Evolutionary conservation across 2,113 vertebrate species (phyloP), one percentile per base, ranked within the genome.

Genomic region (Cromileptes altivelis): DNA sequence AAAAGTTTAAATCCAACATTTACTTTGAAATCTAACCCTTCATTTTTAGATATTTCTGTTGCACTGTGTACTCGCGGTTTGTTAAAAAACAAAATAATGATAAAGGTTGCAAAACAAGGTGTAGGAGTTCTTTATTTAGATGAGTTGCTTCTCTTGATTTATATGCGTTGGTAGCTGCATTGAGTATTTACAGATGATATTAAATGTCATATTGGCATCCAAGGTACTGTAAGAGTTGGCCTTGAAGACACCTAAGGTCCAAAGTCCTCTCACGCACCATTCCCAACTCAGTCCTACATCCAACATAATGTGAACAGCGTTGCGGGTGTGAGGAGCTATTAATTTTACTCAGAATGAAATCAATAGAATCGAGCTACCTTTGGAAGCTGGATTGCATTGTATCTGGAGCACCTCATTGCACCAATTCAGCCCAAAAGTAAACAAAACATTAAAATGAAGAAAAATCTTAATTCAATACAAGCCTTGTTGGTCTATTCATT

Each of bases 371-470:
- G 67, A 93, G 78, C 82, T 85, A 65, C 62, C 47, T 70, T 73
- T 78, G 62, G 76, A 83, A 88, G 61, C 52, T 45, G 71, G 57
- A 77, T 80, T 75, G 70, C 61, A 49, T 70, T 88, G 82, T 79
- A 68, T 61, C 49, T 45, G 19, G 5, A 52, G 73, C n/a, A 21
- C 33, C 79, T 79, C 57, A 65, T 64, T 85, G 61, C 80, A 55
- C 40, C 27, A 27, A 65, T 78, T 78, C 52, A 4, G 6, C 53
- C 49, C 52, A 33, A 88, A 87, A 81, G 65, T 86, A 86, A 89
- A 91, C 87, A 84, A 85, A 82, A 65, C 50, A 84, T 75, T 64
- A 23, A 88, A 89, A 92, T 88, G 81, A 91, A 89, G 83, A 90
- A 88, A 85, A 76, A 88, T 82, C 71, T 78, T 80, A 82, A 84